Base-by-base conservation (phyloP, 2,797 vertebrate genomes). In the Mormyrus hasselquistii region DNA sequence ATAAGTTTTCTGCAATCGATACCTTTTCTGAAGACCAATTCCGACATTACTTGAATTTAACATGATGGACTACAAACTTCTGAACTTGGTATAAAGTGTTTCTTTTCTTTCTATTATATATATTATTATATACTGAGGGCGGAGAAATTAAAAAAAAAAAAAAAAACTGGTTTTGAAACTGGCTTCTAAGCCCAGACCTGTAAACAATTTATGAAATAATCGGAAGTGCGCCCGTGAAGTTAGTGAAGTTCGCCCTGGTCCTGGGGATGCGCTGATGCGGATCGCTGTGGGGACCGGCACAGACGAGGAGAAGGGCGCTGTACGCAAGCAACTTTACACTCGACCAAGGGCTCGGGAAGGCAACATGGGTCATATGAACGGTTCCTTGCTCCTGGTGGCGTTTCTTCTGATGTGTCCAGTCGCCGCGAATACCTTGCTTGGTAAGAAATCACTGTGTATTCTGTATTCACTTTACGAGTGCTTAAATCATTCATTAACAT, bases 221-320 rank as follows among this genome's bases (percentile, higher is more conserved):
- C 52, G 14, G 47, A 88, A 85, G 65, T 5, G 69, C 52, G 65
- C 83, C 84, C 12, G 47, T 2, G 83, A 89, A 88, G 22, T 90
- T 89, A 86, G 38, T 22, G 47, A 79, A 38, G 29, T 59, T 50
- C 52, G 88, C 29, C 88, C 88, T 9, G 16, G 34, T 44, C 57
- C 19, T 8, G 59, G 22, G 85, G 92, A 94, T 95, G 95, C 92
- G 91, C 22, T 94, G 93, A 94, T 93, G 92, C 91, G 91, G 89
- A 29, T 62, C 19, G 29, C 29, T 34, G 38, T 4, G 14, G 22
- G 14, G 41, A 57, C 10, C 25, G 65, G 85, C 52, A 1, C n/a
- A 50, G n/a, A 5, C 55, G 34, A 49, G 19, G 47, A 55, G 1
- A 2, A 87, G 16, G 50, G n/a, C 65, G 44, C n/a, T n/a, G 76